A percentile compares a stretch with the other conserved stretches of the same genome.
Conservation (phyloP, 2,888 invertebrate species). For the Diarsia brunnea region DNA sequence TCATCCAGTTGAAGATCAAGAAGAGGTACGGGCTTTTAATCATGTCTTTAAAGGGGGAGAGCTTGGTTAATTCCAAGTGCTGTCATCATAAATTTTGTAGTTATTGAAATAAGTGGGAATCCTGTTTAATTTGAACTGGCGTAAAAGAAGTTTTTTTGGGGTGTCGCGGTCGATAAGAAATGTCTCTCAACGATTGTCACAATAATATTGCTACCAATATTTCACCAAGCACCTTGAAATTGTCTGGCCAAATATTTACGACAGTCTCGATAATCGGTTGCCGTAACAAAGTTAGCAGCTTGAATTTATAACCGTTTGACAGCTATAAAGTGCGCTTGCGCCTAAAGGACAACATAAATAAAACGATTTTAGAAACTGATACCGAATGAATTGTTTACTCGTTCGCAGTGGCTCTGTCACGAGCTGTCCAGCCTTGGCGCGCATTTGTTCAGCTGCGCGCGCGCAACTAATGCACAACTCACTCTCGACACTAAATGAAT, state of each 20-base stretch:
- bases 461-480: slow-evolving; percentile 60
- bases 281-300: slow-evolving; percentile 48
- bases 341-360: slow-evolving; percentile 66
- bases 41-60: neutral
- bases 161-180: neutral
- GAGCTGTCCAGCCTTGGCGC: slow-evolving; percentile 77
- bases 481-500: slow-evolving; percentile 60
- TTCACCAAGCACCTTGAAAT: slow-evolving; percentile 26
- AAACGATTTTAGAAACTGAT: slow-evolving; percentile 66
- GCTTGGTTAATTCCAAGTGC: neutral
- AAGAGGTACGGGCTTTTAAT: slow-evolving; percentile 17
- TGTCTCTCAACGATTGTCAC: neutral
- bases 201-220: slow-evolving; percentile 23
- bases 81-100: neutral
- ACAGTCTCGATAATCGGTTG: slow-evolving; percentile 48
- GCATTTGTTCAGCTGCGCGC: slow-evolving; percentile 81
- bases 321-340: slow-evolving; percentile 57
- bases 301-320: slow-evolving; percentile 54
- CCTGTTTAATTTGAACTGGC: no score
- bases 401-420: slow-evolving; percentile 68
- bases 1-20: slow-evolving; percentile 18
- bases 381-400: slow-evolving; percentile 67
- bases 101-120: neutral
- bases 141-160: neutral
- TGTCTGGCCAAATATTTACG: slow-evolving; percentile 50